phyloP scores from a whole-genome alignment of 2,113 vertebrate genomes.

The Ellobius talpinus region DNA sequence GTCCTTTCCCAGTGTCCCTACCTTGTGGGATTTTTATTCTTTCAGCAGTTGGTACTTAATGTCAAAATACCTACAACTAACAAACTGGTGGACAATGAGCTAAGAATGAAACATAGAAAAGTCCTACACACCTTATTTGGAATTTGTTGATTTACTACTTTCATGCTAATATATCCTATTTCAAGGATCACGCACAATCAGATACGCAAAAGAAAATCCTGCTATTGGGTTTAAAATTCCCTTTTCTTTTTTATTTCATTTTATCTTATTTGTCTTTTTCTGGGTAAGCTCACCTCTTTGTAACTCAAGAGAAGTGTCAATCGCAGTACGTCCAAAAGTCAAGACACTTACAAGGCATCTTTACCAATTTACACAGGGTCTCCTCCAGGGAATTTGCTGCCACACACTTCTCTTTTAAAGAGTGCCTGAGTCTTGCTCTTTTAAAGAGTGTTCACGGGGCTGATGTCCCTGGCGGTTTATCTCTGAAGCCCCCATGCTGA shows the following conservation, averaged over 20 bases:
- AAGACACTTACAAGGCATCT: neutral
- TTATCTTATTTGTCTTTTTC: too few relatives aligned
- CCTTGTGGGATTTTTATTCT: constrained; percentile 27
- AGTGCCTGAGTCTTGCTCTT: constrained; percentile 47
- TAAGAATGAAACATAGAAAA: neutral
- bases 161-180: neutral
- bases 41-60: neutral
- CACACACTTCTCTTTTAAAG: constrained; percentile 42
- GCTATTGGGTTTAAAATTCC: neutral
- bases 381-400: neutral
- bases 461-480: constrained; percentile 74
- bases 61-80: constrained; percentile 1
- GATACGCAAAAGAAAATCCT: constrained; percentile 24
- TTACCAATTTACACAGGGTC: constrained; percentile 52
- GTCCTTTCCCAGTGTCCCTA: neutral
- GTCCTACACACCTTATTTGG: neutral
- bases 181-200: neutral
- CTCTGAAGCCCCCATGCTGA: constrained; percentile 82
- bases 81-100: constrained; percentile 9
- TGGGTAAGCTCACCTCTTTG: constrained; percentile 18
- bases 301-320: neutral
- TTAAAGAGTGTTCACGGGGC: constrained; percentile 59
- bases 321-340: neutral
- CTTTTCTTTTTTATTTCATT: neutral
- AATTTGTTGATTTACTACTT: constrained; percentile 1